Conservation (phyloP, 2,888 invertebrate species). For the Catocala sponsa region DNA sequence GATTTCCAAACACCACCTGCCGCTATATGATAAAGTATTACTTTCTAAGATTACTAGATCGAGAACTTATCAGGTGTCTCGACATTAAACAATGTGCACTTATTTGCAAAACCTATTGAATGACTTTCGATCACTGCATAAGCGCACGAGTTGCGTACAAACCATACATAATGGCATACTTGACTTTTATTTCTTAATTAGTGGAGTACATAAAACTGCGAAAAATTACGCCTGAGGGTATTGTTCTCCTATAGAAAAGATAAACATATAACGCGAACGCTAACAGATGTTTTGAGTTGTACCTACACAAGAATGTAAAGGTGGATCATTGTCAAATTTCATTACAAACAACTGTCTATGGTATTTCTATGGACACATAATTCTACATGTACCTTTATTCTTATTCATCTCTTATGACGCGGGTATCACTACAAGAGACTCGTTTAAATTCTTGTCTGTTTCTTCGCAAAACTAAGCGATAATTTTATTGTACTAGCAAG, state of each 20-base stretch:
- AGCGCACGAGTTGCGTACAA: conserved; percentile 22
- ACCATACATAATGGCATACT: conserved; percentile 32
- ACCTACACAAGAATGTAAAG: conserved; percentile 14
- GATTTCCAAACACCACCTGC: too few species aligned
- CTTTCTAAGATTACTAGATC: conserved; percentile 1
- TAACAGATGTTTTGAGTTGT: conserved; percentile 64
- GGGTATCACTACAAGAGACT: too few species aligned
- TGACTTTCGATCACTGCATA: conserved; percentile 21
- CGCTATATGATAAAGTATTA: background rate
- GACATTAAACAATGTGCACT: conserved; percentile 10
- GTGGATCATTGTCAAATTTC: conserved; percentile 24
- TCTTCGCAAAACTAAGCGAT: too few species aligned
- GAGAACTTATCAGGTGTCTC: background rate
- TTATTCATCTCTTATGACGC: too few species aligned
- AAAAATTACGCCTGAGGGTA: conserved; percentile 63
- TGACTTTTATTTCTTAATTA: conserved; percentile 65
- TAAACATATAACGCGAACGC: conserved; percentile 59
- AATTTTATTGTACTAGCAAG: too few species aligned
- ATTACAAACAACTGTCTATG: background rate
- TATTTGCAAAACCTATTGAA: conserved; percentile 16
- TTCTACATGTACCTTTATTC: background rate
- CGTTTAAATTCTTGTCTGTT: too few species aligned
- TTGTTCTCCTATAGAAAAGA: conserved; percentile 69
- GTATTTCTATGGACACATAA: background rate
- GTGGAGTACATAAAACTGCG: conserved; percentile 55